Conservation (phyloP, 2,888 invertebrate genomes). For the Drosophila nr. medialis region DNA sequence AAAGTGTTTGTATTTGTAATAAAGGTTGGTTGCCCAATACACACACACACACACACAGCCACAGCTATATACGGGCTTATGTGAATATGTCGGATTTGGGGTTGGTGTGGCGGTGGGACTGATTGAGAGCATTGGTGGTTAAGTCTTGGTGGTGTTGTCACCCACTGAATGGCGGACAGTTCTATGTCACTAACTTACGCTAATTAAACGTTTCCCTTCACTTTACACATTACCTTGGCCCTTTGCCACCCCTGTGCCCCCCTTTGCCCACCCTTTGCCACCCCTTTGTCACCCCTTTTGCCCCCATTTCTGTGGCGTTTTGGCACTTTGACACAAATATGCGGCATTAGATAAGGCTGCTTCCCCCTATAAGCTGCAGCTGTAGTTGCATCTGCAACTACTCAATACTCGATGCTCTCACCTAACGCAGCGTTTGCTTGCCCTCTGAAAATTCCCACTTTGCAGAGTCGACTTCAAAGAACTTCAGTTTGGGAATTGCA, state of each 20-base stretch:
- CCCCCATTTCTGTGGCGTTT: slow-evolving; percentile 28
- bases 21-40: slow-evolving; percentile 55
- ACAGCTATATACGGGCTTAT: neutral
- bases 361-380: slow-evolving; percentile 12
- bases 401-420: slow-evolving; percentile 7
- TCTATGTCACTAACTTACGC: slow-evolving; percentile 75
- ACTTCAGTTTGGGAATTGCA: neutral
- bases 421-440: slow-evolving; percentile 53
- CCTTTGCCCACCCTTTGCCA: too few species aligned
- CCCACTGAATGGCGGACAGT: slow-evolving; percentile 58
- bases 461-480: slow-evolving; percentile 13
- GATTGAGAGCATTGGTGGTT: slow-evolving; percentile 32
- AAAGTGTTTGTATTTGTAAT: slow-evolving; percentile 64
- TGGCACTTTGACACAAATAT: slow-evolving; percentile 57
- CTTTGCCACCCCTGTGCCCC: neutral
- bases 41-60: neutral
- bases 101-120: neutral
- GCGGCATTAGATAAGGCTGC: slow-evolving; percentile 23
- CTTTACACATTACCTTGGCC: neutral
- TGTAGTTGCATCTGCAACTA: slow-evolving; percentile 17
- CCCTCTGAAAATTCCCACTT: slow-evolving; percentile 19
- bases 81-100: neutral
- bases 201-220: slow-evolving; percentile 63
- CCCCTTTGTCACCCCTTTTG: neutral
- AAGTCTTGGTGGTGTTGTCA: slow-evolving; percentile 36